Evolutionary conservation across 2,888 invertebrate genomes (phyloP).

Genomic region (Heliconius erato): DNA sequence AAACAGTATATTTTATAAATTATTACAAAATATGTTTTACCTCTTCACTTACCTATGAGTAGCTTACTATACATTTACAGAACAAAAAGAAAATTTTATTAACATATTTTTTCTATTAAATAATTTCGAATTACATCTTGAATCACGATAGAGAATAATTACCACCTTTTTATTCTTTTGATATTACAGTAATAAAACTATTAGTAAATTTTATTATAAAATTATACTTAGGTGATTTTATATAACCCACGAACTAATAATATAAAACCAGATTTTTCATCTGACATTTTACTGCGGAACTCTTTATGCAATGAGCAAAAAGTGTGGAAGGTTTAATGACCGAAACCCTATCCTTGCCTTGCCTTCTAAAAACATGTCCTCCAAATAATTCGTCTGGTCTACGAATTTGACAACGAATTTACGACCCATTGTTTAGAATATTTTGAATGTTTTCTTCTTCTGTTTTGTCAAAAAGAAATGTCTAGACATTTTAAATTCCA

Average conservation of each 20-base stretch:
- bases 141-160: too few species aligned
- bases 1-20: slow-evolving; percentile 19
- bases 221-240: not conserved
- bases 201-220: too few species aligned
- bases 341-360: slow-evolving; percentile 21
- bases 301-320: slow-evolving; percentile 1
- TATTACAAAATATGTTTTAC: not conserved
- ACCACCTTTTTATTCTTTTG: too few species aligned
- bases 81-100: too few species aligned
- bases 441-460: slow-evolving; percentile 41
- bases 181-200: too few species aligned
- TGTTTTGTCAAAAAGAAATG: slow-evolving; percentile 36
- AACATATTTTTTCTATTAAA: not conserved
- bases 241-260: not conserved
- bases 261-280: not conserved
- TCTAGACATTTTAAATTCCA: slow-evolving; percentile 39
- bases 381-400: slow-evolving; percentile 47
- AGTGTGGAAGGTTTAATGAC: slow-evolving; percentile 23
- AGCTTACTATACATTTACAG: not conserved
- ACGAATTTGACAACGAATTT: slow-evolving; percentile 46
- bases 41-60: not conserved
- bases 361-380: slow-evolving; percentile 30
- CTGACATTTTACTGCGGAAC: slow-evolving; percentile 4
- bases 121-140: too few species aligned
- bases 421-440: slow-evolving; percentile 48